Evolutionary conservation across 2,113 vertebrate genomes (phyloP), one percentile per base, ranked within the genome.

Genomic region (Mellivora capensis): DNA sequence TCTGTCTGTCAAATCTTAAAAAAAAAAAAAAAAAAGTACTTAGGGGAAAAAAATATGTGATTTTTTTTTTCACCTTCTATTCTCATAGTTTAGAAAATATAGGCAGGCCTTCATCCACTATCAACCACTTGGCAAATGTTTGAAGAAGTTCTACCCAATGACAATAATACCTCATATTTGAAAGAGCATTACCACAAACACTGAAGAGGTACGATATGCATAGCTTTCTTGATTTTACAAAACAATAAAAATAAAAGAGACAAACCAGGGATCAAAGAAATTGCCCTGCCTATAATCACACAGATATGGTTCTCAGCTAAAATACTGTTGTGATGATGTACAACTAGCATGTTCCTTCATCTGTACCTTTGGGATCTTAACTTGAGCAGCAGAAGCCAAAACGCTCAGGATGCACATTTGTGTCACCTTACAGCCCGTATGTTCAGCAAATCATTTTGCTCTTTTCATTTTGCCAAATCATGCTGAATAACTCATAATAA

Each of bases 321-420:
- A 29, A 4, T 17, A 15, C 31, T 7, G 23, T 10, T 1, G 11
- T 4, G 2, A 11, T 37, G 15, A 2, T 21, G 5, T 11, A 23
- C 29, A 54, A 23, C 4, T 52, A 14, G 4, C 47, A 29, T 23
- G 21, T 42, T 34, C 42, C 44, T 1, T 71, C 11, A 8, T 49
- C 18, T 82, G 4, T 20, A 44, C 8, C 82, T 17, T 15, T 34
- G 15, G 47, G 14, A 82, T 13, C 44, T 29, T 29, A 7, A 27
- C 3, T 49, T 82, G n/a, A 91, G 21, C 20, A 37, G 11, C 13
- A 69, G 31, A 62, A 94, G 14, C 25, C 37, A 52, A 96, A 90
- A 44, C 37, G 3, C 37, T 62, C 23, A 59, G 67, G 47, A 34
- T 62, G 37, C 11, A 69, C 54, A 49, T 74, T 25, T 20, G 8